Evolutionary conservation across 92 coral and sea anemone species (phyloP).

Genomic region (Paragorgia papillata): DNA sequence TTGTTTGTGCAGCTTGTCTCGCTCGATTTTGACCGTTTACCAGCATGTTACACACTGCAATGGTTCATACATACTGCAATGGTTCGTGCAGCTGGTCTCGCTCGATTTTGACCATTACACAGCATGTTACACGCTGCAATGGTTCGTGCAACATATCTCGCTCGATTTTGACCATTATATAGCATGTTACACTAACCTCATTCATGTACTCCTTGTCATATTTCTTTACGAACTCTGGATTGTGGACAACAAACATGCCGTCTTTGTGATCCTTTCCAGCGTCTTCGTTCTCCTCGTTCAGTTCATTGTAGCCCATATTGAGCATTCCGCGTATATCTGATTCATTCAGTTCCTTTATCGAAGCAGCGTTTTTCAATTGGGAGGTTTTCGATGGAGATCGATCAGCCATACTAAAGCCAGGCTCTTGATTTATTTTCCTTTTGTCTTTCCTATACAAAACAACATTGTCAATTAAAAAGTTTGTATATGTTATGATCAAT

Average conservation of each 20-base stretch:
- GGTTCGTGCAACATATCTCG: no score
- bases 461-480: background rate
- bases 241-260: slow-evolving; percentile 19
- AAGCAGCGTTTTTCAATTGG: slow-evolving; percentile 5
- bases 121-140: no score
- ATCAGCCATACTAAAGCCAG: slow-evolving; percentile 23
- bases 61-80: no score
- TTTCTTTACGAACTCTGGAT: slow-evolving; percentile 20
- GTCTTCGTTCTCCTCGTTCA: background rate
- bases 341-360: slow-evolving; percentile 28
- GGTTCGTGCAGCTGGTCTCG: no score
- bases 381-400: slow-evolving; percentile 23
- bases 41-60: no score
- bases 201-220: slow-evolving; percentile 11
- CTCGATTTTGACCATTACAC: no score
- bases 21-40: no score
- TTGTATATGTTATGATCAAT: no score
- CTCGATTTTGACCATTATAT: no score
- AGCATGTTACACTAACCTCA: no score
- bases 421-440: background rate
- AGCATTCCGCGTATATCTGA: slow-evolving; percentile 24
- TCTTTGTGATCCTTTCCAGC: background rate
- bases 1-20: no score
- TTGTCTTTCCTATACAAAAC: background rate
- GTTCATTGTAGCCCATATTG: slow-evolving; percentile 2